Evolutionary conservation across 2,888 invertebrate species (phyloP), one percentile per base, ranked within the genome.

Genomic region (Mythimna vitellina): DNA sequence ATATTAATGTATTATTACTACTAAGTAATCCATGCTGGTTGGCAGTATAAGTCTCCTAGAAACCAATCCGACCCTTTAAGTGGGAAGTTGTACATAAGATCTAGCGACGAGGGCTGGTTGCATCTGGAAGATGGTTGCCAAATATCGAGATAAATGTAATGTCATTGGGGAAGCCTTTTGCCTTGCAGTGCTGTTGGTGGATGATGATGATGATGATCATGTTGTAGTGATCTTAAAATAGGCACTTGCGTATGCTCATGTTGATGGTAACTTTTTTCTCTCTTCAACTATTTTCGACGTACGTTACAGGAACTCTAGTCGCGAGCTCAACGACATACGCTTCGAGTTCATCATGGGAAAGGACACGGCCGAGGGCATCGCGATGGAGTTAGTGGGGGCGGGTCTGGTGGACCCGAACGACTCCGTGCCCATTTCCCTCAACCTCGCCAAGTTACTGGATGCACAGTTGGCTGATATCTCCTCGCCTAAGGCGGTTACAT

Each of bases 261-360:
- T 54, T 25, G 25, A 54, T 25, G 14, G 1, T 14, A 25, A 25
- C 54, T 25, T 46, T 6, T 46, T 17, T 42, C 14, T 14, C 17
- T 5, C n/a, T 51, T n/a, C 8, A 49, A 49, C 20, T 49, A 20
- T 49, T 49, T 49, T 20, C 38, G 10, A 46, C 14, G 12, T 46
- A 46, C 53, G 0, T 81, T 83, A 4, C 91, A 98, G 98, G 88
- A 99, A 99, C 96, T 97, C 98, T 58, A 97, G 97, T 80, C 97
- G 98, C 70, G 99, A 99, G 93, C 95, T 99, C 82, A 99, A 99
- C 93, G 99, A 99, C 93, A 99, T 99, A 87, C 97, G 99, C 86
- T 99, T 99, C 94, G 99, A 99, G 94, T 99, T 98, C 92, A 98
- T 98, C 25, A 97, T 98, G 42, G 99, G 99, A 29, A 98, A 98